phyloP scores from a whole-genome alignment of 2,888 invertebrate genomes.

The Drosophila neotestacea region DNA sequence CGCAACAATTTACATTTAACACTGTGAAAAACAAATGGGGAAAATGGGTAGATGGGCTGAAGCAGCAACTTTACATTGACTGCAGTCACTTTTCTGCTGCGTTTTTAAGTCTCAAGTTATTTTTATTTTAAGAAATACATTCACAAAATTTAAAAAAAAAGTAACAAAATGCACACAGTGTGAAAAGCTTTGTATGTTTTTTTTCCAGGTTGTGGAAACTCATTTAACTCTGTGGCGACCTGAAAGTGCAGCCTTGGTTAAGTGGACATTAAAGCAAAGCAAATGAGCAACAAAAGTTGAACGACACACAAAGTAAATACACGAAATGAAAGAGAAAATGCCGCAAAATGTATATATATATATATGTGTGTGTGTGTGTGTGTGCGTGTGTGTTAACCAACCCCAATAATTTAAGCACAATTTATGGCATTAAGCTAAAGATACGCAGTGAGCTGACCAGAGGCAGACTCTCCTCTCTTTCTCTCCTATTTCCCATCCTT shows the following conservation, averaged over 20 bases:
- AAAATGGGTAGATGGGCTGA: constrained; percentile 13
- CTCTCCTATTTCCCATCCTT: background rate
- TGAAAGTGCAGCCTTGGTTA: constrained; percentile 37
- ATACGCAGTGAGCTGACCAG: constrained; percentile 65
- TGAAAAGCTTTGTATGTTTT: background rate
- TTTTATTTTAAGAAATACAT: constrained; percentile 1
- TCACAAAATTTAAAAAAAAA: background rate
- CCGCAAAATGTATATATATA: constrained; percentile 11
- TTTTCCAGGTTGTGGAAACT: constrained; percentile 3
- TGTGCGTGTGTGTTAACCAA: constrained; percentile 61
- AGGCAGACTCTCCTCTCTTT: constrained; percentile 3
- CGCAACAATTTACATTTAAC: constrained; percentile 51
- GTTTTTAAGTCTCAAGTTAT: constrained; percentile 7
- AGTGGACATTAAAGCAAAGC: constrained; percentile 64
- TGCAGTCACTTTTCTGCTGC: constrained; percentile 6
- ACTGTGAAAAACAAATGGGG: constrained; percentile 14
- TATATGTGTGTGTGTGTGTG: constrained; percentile 2
- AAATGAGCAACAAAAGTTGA: constrained; percentile 69
- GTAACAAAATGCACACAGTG: background rate
- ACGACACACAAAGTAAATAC: constrained; percentile 58
- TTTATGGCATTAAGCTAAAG: constrained; percentile 77
- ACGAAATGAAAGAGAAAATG: constrained; percentile 52
- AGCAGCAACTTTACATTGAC: constrained; percentile 3
- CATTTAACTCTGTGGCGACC: constrained; percentile 15
- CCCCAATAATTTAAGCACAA: constrained; percentile 81